These are phyloP conservation scores for Verasper variegatus DNA, from an alignment of 2,113 vertebrate genomes.

Conservation along the genomic window DNA sequence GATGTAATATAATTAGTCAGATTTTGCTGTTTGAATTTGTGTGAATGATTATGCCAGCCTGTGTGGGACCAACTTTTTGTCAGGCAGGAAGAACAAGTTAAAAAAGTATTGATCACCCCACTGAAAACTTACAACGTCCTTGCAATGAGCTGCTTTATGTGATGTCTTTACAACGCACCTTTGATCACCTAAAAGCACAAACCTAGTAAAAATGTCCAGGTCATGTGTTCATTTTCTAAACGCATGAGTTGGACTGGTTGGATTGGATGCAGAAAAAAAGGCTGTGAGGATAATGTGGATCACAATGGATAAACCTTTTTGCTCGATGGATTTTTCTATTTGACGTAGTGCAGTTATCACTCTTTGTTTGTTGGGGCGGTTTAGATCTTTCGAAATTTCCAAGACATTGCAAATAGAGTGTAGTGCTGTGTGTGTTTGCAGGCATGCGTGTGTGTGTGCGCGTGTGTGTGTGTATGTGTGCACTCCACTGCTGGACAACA, in stretches of 20 bases:
- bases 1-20: too few relatives aligned
- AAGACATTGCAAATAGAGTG: slow-evolving; percentile 46
- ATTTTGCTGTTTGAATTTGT: neutral
- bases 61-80: neutral
- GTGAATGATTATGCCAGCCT: neutral
- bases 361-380: slow-evolving; percentile 30
- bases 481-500: slow-evolving; percentile 61
- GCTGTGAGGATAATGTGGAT: neutral
- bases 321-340: too few relatives aligned
- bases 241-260: neutral
- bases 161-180: neutral
- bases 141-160: neutral
- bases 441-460: slow-evolving; percentile 4
- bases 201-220: neutral
- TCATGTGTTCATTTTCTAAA: neutral
- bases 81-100: too few relatives aligned
- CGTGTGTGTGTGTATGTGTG: slow-evolving; percentile 23
- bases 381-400: slow-evolving; percentile 32
- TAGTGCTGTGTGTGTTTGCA: slow-evolving; percentile 28
- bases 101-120: neutral
- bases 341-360: too few relatives aligned
- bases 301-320: too few relatives aligned
- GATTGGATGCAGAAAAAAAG: neutral
- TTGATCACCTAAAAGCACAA: neutral
- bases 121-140: neutral